Base-by-base conservation (phyloP, 2,113 vertebrate species). In the Chlorodrepanis virens region DNA sequence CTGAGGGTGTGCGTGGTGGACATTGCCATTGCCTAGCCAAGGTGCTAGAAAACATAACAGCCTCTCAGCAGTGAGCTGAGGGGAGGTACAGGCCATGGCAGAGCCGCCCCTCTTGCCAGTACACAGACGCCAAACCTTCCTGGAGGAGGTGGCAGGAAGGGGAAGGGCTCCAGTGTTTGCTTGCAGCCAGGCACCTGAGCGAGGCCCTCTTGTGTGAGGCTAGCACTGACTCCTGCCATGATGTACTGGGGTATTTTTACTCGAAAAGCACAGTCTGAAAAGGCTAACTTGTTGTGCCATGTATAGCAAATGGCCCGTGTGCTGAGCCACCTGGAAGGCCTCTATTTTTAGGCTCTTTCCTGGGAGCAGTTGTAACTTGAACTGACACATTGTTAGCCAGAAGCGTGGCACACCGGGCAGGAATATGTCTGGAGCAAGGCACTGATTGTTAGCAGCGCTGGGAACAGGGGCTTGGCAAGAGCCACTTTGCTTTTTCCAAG, bases 271-370 rank as follows among this genome's bases (percentile, higher is more conserved):
- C 52, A 35, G 20, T 61, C 87, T 82, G 91, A 91, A 91, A 94
- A 95, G 67, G 82, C 75, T 54, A 37, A 67, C 89, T 90, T 77
- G 47, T 81, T 89, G 71, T 93, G 22, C 67, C 45, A 5, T 59
- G 67, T 82, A 57, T 11, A 45, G 87, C 87, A 92, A 76, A 93
- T 12, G 53, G 72, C 56, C 91, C 5, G 3, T 90, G 78, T 96
- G 96, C 70, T 50, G 70, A 94, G 90, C 95, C 93, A 96, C 95
- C 94, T 96, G 91, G 78, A 95, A 91, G 71, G 59, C 54, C 84
- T 91, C 90, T 96, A 90, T 95, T 93, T 97, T 95, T 95, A 96
- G 90, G 45, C 67, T 70, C 24, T 74, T 85, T 94, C 23, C 90
- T 93, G 0, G 0, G 64, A 90, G 67, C 71, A 65, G 39, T 61